Conservation (phyloP, 2,113 vertebrate genomes). For the Ursus arctos region DNA sequence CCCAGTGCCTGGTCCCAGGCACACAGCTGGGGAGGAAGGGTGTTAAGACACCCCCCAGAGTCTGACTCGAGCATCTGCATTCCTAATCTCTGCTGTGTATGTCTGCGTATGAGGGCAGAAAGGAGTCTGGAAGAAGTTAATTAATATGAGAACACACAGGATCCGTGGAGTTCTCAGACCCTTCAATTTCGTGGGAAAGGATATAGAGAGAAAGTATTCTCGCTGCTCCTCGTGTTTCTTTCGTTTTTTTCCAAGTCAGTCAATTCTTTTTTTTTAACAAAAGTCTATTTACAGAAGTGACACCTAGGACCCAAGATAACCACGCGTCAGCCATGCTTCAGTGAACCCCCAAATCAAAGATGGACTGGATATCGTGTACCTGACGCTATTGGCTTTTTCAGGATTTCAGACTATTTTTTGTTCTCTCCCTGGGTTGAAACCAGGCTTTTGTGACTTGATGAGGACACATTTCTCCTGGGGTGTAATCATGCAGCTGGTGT, state of each 20-base stretch:
- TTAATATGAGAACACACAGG: fast-evolving
- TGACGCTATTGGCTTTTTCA: background rate
- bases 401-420: background rate
- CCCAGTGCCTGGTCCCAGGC: background rate
- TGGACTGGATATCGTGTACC: background rate
- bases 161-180: background rate
- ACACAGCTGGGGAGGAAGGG: background rate
- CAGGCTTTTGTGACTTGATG: conserved; percentile 35
- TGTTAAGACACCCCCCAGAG: background rate
- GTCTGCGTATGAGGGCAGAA: fast-evolving
- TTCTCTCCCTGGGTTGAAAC: background rate
- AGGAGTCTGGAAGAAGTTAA: background rate
- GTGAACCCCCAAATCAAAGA: conserved; percentile 62
- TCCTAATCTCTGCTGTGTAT: fast-evolving
- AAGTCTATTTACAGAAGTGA: conserved; percentile 66
- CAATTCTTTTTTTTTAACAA: background rate
- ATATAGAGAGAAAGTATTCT: background rate
- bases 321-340: background rate
- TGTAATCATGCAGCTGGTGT: background rate
- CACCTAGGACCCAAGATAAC: conserved; percentile 53
- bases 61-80: background rate
- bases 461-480: conserved; percentile 46
- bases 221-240: background rate
- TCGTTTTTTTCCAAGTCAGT: conserved; percentile 49
- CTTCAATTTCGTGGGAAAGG: background rate